Evolutionary conservation across 92 coral and sea anemone species (phyloP), one percentile per base, ranked within the genome.

Genomic region (Palythoa grandiflora): DNA sequence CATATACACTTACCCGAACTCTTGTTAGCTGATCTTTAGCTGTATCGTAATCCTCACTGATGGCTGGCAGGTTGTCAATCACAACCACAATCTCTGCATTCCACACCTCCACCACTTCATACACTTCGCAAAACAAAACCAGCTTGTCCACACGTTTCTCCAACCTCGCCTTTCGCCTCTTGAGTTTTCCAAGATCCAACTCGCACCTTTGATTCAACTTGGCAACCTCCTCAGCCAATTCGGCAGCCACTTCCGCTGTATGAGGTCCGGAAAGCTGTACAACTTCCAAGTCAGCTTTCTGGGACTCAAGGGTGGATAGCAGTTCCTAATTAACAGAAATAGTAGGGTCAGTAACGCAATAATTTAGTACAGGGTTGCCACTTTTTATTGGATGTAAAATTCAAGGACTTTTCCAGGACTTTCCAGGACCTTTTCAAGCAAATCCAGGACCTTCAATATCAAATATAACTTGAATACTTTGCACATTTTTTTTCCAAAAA

Each of bases 21-120:
- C 85, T 92, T 44, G 75, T 85, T 14, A 95, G 86, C 72, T 97
- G 98, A 71, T 90, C 48, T 75, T 91, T 89, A n/a, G 99, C 98
- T 54, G 89, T 89, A 44, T 97, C 97, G 68, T 86, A 79, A 83
- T 97, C 99, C 52, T 94, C 94, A 74, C 96, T 97, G 47, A 92
- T 90, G 13, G 99, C 92, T 55, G 91, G 84, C 72, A 95, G 60
- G 20, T 90, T 86, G 35, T 94, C 95, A 35, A 97, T 91, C 85
- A 87, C 93, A 38, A 87, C 93, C 12, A 85, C 74, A 71, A 93
- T 92, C 88, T 91, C 94, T 51, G 70, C 80, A 48, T 93, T 84
- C 94, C 97, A 96, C 54, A 74, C 81, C 47, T 89, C 96, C 74
- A 97, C 90, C 78, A 93, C 98, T 39, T 89, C 93, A 12, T 84